These are phyloP conservation scores for Cochlearius cochlearius DNA, from an alignment of 2,113 vertebrate species.

Conservation along the genomic window DNA sequence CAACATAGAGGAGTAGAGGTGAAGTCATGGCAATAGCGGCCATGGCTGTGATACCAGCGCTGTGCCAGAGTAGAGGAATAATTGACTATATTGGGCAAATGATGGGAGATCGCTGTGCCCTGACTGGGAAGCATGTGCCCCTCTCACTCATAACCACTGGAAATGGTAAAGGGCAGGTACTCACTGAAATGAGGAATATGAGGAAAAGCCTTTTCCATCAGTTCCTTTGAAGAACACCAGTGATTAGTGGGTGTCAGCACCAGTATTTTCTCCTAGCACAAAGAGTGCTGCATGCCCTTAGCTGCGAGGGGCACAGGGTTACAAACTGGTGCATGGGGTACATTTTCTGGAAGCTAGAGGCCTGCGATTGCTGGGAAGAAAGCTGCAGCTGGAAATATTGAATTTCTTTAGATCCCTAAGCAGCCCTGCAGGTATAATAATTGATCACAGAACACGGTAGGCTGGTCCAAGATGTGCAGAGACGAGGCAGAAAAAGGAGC, in stretches of 20 bases:
- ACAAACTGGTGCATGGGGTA: neutral
- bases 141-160: neutral
- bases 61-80: neutral
- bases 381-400: conserved; percentile 20
- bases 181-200: neutral
- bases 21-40: neutral
- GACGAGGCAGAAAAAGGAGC: neutral
- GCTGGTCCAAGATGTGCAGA: neutral
- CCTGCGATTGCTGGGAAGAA: conserved; percentile 1
- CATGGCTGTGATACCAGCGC: neutral
- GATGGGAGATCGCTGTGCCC: neutral
- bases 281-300: neutral
- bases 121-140: neutral
- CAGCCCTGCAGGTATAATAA: conserved; percentile 34
- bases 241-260: neutral
- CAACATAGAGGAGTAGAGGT: neutral
- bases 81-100: neutral
- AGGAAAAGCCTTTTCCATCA: neutral
- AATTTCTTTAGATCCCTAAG: conserved; percentile 32
- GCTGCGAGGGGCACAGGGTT: neutral
- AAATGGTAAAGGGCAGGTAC: neutral
- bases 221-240: neutral
- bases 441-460: neutral
- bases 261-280: neutral
- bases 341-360: neutral